Evolutionary conservation across 2,888 invertebrate genomes (phyloP).

Genomic region (Parthenolecanium corni): DNA sequence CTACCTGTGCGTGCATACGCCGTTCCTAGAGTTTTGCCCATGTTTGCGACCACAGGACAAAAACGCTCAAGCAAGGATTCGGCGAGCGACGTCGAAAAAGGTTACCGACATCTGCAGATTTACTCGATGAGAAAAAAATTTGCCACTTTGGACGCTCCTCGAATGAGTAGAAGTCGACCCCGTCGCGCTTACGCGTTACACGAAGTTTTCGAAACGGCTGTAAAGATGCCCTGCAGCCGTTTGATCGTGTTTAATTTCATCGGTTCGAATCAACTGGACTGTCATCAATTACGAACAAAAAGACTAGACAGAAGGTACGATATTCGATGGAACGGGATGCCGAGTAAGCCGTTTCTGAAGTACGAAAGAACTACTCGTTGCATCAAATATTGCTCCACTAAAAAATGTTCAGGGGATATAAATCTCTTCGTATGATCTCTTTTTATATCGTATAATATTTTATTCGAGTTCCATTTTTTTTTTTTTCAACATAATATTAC

Average conservation of each 20-base stretch:
- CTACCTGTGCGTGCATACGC: slow-evolving; percentile 4
- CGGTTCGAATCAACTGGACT: slow-evolving; percentile 8
- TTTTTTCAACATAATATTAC: too few relatives aligned
- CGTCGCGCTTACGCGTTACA: not conserved
- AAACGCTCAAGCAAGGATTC: slow-evolving; percentile 2
- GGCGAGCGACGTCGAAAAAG: not conserved
- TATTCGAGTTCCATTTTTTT: too few relatives aligned
- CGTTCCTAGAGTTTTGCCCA: not conserved
- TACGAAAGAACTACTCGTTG: slow-evolving; percentile 12
- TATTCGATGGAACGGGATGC: not conserved
- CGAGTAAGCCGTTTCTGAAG: not conserved
- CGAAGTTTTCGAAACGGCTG: slow-evolving; percentile 10
- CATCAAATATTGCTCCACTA: slow-evolving; percentile 9
- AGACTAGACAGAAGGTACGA: slow-evolving; percentile 5
- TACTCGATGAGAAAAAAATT: slow-evolving; percentile 1
- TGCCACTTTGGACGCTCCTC: not conserved
- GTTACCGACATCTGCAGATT: slow-evolving; percentile 11
- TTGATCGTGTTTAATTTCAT: slow-evolving; percentile 17
- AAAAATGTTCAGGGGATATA: slow-evolving; percentile 7
- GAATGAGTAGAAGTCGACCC: not conserved
- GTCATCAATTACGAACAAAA: not conserved
- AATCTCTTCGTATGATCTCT: slow-evolving; percentile 15
- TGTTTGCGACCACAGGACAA: not conserved
- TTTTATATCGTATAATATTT: too few relatives aligned
- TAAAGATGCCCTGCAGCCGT: not conserved